These are phyloP conservation scores for Columba livia DNA, from an alignment of 2,113 vertebrate genomes.

Conservation along the genomic window DNA sequence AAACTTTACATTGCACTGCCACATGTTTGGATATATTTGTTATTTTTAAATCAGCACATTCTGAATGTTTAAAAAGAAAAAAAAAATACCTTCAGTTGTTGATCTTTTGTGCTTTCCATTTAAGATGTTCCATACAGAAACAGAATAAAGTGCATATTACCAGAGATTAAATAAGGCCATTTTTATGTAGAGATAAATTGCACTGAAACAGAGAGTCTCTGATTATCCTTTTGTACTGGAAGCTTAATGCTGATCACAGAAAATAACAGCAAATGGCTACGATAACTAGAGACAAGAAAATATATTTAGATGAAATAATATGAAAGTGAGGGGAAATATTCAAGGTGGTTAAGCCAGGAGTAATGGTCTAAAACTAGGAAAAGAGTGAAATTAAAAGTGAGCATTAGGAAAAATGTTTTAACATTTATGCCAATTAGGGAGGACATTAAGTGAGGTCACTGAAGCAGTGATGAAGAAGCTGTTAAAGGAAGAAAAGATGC, in stretches of 20 bases:
- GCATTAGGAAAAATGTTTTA: background rate
- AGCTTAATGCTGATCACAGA: background rate
- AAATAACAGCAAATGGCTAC: background rate
- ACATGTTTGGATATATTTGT: background rate
- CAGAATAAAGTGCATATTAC: background rate
- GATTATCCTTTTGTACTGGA: background rate
- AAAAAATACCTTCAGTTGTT: background rate
- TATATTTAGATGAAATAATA: background rate
- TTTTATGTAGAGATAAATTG: constrained; percentile 16
- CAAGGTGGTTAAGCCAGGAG: background rate
- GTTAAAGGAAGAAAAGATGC: background rate
- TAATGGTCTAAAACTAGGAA: background rate
- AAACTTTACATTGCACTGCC: background rate
- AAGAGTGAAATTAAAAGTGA: background rate
- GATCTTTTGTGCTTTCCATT: background rate
- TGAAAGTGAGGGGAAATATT: background rate
- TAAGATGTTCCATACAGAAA: background rate
- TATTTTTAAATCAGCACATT: background rate
- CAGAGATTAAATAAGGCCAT: background rate
- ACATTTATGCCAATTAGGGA: background rate
- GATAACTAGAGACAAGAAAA: background rate
- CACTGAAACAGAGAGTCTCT: background rate
- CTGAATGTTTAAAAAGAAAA: background rate
- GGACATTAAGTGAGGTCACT: background rate
- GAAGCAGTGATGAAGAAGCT: background rate